Conservation (phyloP, 2,113 vertebrate species). For the Macquaria australasica region DNA sequence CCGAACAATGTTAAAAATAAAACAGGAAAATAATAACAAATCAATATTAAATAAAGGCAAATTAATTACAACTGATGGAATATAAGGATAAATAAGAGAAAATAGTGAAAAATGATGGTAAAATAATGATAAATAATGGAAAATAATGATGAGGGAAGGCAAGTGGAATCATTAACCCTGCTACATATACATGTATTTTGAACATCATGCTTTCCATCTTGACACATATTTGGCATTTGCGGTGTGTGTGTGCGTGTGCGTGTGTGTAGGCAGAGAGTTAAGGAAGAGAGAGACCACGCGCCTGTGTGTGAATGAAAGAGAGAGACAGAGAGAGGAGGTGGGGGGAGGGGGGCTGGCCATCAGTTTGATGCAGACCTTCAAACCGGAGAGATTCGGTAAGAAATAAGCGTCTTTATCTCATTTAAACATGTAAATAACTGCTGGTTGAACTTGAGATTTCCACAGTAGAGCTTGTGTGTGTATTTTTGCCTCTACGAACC, state of each 20-base stretch:
- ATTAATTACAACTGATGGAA: too few species aligned
- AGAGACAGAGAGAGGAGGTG: not conserved
- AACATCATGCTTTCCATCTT: not conserved
- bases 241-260: not conserved
- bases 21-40: too few species aligned
- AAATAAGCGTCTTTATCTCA: not conserved
- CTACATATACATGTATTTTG: not conserved
- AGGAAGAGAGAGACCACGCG: not conserved
- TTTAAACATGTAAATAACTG: not conserved
- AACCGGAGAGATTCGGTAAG: constrained; percentile 52
- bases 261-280: not conserved
- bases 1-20: too few species aligned
- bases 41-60: too few species aligned
- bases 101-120: too few species aligned
- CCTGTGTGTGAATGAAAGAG: not conserved
- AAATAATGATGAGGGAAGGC: too few species aligned
- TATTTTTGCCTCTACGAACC: not conserved
- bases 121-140: too few species aligned
- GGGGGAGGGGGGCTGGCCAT: not conserved
- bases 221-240: not conserved
- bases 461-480: not conserved
- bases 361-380: constrained; percentile 37
- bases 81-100: too few species aligned
- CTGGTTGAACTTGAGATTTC: not conserved
- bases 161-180: too few species aligned